Conservation (phyloP, 2,113 vertebrate species). For the Parus major region DNA sequence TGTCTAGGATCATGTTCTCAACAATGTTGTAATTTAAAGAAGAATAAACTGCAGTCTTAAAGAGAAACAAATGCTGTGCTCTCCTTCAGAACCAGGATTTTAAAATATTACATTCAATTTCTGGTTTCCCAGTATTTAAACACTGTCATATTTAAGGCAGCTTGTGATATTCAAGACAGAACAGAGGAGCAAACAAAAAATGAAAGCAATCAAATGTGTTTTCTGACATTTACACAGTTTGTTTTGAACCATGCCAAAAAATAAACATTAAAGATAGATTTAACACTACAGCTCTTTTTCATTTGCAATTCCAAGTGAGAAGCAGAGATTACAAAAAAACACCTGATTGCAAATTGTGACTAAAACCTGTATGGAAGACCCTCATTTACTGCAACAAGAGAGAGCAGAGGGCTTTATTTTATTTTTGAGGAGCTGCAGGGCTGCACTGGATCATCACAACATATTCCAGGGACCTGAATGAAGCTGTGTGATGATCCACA, state of each 20-base stretch:
- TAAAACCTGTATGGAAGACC: not conserved
- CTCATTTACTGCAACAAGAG: not conserved
- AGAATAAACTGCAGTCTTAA: not conserved
- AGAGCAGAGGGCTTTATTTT: not conserved
- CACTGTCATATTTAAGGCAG: constrained; percentile 26
- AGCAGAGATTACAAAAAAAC: not conserved
- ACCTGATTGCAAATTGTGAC: not conserved
- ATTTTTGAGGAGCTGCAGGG: not conserved
- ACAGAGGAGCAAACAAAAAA: constrained; percentile 37
- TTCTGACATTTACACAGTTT: not conserved
- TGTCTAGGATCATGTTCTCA: not conserved
- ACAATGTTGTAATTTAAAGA: not conserved
- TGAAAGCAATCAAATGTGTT: constrained; percentile 5
- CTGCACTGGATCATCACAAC: not conserved
- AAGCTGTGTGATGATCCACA: not conserved
- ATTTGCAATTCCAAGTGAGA: not conserved
- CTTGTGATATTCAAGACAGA: not conserved
- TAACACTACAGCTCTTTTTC: not conserved
- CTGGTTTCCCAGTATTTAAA: constrained; percentile 29
- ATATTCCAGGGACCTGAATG: not conserved
- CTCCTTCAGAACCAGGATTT: constrained; percentile 1
- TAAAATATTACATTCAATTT: constrained; percentile 1
- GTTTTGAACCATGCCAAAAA: constrained; percentile 40
- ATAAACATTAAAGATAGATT: not conserved
- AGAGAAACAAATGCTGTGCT: constrained; percentile 31